Evolutionary conservation across 2,113 vertebrate genomes (phyloP).

Genomic region (Onychostoma macrolepis): DNA sequence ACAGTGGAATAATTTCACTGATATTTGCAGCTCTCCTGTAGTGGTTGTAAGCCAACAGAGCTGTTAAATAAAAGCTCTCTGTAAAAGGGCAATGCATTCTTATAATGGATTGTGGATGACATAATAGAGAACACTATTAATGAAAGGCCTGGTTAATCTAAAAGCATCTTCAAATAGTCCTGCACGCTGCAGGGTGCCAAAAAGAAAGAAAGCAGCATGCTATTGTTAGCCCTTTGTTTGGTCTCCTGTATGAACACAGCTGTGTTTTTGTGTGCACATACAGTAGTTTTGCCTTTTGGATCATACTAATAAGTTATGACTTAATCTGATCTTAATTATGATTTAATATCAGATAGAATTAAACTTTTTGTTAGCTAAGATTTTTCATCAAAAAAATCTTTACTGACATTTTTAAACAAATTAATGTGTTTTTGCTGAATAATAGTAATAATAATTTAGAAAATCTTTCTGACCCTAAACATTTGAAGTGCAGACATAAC

Average conservation of each 20-base stretch:
- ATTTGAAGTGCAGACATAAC: background rate
- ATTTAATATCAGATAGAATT: background rate
- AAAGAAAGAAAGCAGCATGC: background rate
- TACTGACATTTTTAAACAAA: background rate
- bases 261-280: slow-evolving; percentile 13
- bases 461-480: too few relatives aligned
- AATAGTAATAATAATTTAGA: too few relatives aligned
- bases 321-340: background rate
- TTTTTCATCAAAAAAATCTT: background rate
- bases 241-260: background rate
- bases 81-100: background rate
- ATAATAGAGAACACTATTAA: background rate
- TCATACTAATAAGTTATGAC: background rate
- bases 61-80: background rate
- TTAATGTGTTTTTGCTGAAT: too few relatives aligned
- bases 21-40: background rate
- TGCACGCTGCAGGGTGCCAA: background rate
- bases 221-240: slow-evolving; percentile 13
- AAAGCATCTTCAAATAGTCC: slow-evolving; percentile 35
- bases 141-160: slow-evolving; percentile 6
- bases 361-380: background rate
- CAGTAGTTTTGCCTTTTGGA: background rate
- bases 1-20: background rate
- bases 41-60: slow-evolving; percentile 8
- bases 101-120: background rate